A percentile compares a stretch with the other conserved stretches of the same genome.
These are phyloP conservation scores for Deroplatys truncata DNA, from an alignment of 2,888 invertebrate species.

Conservation along the genomic window DNA sequence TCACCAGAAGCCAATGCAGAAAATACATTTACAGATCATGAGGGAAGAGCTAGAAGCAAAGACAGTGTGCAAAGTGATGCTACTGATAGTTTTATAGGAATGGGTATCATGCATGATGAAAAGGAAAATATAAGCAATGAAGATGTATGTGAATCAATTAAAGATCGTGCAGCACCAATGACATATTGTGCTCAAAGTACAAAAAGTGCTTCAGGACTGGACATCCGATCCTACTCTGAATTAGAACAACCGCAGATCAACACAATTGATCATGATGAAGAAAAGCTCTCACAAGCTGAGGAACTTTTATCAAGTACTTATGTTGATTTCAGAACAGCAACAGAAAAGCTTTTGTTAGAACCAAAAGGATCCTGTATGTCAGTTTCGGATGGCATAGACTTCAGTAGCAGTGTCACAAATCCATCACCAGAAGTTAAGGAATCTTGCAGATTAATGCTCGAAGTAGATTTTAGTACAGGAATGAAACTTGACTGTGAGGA, in stretches of 20 bases:
- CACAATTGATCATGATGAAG: constrained; percentile 22
- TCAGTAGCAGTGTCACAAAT: neutral
- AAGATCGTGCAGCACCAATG: neutral
- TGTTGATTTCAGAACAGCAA: constrained; percentile 34
- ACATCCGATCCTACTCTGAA: neutral
- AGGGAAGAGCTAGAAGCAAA: neutral
- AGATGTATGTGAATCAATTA: neutral
- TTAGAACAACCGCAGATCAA: neutral
- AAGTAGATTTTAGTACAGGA: neutral
- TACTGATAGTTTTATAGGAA: neutral
- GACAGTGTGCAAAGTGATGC: neutral
- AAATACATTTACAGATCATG: neutral
- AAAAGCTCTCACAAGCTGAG: constrained; percentile 32
- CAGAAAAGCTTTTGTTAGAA: constrained; percentile 33
- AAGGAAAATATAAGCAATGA: constrained; percentile 3
- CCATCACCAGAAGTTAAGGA: neutral
- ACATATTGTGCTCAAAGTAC: neutral
- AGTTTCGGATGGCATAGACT: constrained; percentile 27
- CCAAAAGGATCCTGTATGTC: neutral
- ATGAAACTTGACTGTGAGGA: neutral
- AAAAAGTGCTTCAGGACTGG: neutral
- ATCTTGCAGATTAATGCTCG: neutral
- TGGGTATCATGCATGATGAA: constrained; percentile 1
- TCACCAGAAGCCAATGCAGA: neutral
- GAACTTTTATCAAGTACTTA: constrained; percentile 35